These are phyloP conservation scores for Spilarctia lutea DNA, from an alignment of 2,888 invertebrate species.

Conservation along the genomic window DNA sequence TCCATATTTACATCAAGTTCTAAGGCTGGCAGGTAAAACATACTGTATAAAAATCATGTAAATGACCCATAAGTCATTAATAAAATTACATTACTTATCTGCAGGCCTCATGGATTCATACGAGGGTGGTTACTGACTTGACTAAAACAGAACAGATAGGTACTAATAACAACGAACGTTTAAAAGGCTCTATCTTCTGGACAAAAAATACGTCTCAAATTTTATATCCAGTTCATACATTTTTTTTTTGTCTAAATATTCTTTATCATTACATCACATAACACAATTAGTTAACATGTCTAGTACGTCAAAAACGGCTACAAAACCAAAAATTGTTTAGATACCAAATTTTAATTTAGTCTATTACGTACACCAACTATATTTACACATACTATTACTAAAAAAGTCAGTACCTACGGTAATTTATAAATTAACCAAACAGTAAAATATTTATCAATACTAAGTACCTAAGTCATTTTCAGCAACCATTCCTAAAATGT, in stretches of 20 bases:
- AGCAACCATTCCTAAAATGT: conserved; percentile 5
- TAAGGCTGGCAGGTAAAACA: conserved; percentile 20
- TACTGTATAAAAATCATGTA: neutral
- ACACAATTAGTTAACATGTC: neutral
- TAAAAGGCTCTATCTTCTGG: neutral
- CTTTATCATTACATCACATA: neutral
- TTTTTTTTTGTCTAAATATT: neutral
- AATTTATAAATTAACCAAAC: neutral
- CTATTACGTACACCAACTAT: neutral
- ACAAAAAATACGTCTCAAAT: neutral
- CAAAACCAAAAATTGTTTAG: neutral
- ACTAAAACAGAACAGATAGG: neutral
- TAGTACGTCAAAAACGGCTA: neutral
- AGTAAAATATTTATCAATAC: neutral
- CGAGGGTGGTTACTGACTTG: neutral
- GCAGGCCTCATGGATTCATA: conserved; percentile 9
- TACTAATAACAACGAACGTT: neutral
- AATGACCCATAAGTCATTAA: conserved; percentile 3
- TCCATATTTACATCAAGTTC: conserved; percentile 25
- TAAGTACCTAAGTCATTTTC: neutral
- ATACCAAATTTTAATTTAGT: neutral
- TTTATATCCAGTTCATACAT: neutral
- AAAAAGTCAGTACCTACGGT: neutral
- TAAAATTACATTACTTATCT: neutral
- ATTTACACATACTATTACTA: neutral